These are phyloP conservation scores for Hedychridium roseum DNA, from an alignment of 2,888 invertebrate species.

Conservation along the genomic window DNA sequence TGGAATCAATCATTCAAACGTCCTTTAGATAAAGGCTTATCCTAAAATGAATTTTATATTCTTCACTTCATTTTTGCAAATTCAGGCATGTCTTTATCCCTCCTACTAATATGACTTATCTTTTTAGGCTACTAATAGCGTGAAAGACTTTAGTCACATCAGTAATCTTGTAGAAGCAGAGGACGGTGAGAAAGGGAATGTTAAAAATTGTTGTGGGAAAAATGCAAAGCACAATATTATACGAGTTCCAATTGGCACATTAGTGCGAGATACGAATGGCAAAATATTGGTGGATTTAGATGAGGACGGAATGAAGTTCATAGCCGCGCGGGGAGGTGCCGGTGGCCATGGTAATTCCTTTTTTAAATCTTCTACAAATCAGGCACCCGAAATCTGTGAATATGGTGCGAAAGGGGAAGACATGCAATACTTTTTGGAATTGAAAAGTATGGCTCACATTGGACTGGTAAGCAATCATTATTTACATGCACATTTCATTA, in stretches of 20 bases:
- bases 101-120: no score
- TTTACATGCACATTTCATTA: conserved; percentile 4
- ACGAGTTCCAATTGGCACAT: conserved; percentile 84
- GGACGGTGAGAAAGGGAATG: conserved; percentile 77
- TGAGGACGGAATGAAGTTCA: conserved; percentile 77
- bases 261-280: conserved; percentile 70
- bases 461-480: conserved; percentile 74
- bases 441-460: conserved; percentile 92
- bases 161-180: conserved; percentile 70
- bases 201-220: conserved; percentile 83
- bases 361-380: conserved; percentile 81
- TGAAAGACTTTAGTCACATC: conserved; percentile 77
- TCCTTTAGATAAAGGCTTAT: no score
- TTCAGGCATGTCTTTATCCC: no score
- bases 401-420: conserved; percentile 86
- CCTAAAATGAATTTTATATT: no score
- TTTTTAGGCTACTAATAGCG: no score
- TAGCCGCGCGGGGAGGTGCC: conserved; percentile 93
- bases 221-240: conserved; percentile 76
- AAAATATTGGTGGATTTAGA: conserved; percentile 74
- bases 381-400: conserved; percentile 87
- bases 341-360: conserved; percentile 96
- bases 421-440: conserved; percentile 77
- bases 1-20: no score
- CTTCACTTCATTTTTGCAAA: no score